A percentile compares a stretch with the other conserved stretches of the same genome.
These are phyloP conservation scores for Chitala chitala DNA, from an alignment of 2,113 vertebrate genomes.

Conservation along the genomic window DNA sequence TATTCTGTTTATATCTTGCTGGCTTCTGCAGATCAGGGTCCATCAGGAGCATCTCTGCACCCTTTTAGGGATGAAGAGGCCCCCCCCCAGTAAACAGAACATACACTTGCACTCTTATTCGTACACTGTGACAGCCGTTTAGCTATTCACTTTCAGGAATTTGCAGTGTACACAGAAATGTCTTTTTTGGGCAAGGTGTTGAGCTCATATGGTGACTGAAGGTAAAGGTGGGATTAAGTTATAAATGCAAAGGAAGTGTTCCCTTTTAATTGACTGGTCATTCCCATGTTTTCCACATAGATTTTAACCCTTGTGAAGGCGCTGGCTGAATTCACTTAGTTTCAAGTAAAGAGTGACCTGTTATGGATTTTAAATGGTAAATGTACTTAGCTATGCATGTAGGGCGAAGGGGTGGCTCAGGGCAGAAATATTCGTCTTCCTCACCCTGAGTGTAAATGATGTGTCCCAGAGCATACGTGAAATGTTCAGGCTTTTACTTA, in stretches of 20 bases:
- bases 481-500: too few relatives aligned
- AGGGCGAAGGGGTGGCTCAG: too few relatives aligned
- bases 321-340: too few relatives aligned
- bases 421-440: too few relatives aligned
- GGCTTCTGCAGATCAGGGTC: constrained; percentile 58
- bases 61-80: constrained; percentile 66
- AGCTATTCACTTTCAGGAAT: not conserved
- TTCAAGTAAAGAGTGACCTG: too few relatives aligned
- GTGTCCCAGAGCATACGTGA: too few relatives aligned
- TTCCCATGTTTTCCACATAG: not conserved
- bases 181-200: not conserved
- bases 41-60: constrained; percentile 63
- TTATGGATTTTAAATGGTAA: too few relatives aligned
- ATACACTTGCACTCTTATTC: constrained; percentile 57
- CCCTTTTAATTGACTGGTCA: not conserved
- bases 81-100: constrained; percentile 39
- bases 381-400: too few relatives aligned
- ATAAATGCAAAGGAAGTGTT: not conserved
- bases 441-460: too few relatives aligned
- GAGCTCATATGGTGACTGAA: not conserved
- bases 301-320: too few relatives aligned
- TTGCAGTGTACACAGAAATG: not conserved
- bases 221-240: not conserved
- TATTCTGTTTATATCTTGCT: constrained; percentile 72
- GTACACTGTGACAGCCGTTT: not conserved